Evolutionary conservation across 37 sponge, comb jelly and placozoan species (phyloP), one percentile per base, ranked within the genome.

Genomic region (Cliona cf. orientalis): DNA sequence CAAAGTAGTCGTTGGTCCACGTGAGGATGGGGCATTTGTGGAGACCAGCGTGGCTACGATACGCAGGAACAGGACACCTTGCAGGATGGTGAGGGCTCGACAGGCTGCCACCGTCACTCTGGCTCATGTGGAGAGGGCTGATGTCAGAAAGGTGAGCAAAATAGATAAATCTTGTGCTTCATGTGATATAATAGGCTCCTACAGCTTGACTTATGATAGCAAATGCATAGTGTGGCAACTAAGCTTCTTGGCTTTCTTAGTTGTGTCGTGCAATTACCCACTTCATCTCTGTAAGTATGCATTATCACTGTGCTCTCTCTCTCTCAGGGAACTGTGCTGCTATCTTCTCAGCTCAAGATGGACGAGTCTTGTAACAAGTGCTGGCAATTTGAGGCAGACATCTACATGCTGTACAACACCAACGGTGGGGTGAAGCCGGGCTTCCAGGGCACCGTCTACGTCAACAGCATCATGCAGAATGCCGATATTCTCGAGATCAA

Each of bases 81-180:
- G 99, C 58, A 56, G 91, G 21, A 60, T 94, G 60, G 91, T 90
- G 23, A 90, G 89, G 46, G 93, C 95, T 71, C 97, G 99, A 5
- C 97, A 99, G 80, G 82, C 83, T n/a, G 97, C 88, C 46, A 90
- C 93, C 40, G 74, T 99, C 42, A 96, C 95, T 0, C 67, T 96
- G 62, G 74, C 80, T 59, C 68, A 83, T 26, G 68, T 91, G 17
- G 85, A 89, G 58, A 81, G 75, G 31, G 32, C 78, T 21, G 44
- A 72, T 29, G 42, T 91, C 42, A 85, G 96, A 65, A 95, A 93
- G 86, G 93, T 89, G 56, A 49, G 11, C 11, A 49, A 11, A 49
- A 49, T 49, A 19, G 55, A 11, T 49, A 49, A 49, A 19, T 49
- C 55, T 49, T 49, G 55, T n/a, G 55, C 55, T 49, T 11, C 55